phyloP scores from a whole-genome alignment of 1,140 invertebrate species.

The Drosophila bipectinata region DNA sequence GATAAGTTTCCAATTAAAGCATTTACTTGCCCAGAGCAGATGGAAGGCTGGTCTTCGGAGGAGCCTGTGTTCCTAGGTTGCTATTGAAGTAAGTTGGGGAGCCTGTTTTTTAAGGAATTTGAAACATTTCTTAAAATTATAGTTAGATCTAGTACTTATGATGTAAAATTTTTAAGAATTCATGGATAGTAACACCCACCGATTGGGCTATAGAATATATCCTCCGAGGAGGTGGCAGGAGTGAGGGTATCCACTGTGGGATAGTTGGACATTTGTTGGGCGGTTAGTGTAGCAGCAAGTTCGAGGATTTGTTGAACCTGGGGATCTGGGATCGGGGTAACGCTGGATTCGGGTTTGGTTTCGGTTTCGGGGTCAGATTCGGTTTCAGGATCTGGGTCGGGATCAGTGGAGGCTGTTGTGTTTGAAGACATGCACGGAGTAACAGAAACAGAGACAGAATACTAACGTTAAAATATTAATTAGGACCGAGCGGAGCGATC shows the following conservation, averaged over 20 bases:
- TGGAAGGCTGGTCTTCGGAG: constrained; percentile 40
- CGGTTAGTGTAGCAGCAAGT: constrained; percentile 22
- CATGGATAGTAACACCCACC: constrained; percentile 51
- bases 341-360: constrained; percentile 19
- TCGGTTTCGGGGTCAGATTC: constrained; percentile 22
- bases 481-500: constrained; percentile 23
- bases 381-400: not conserved
- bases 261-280: constrained; percentile 36
- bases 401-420: constrained; percentile 61
- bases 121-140: not conserved
- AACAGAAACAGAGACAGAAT: constrained; percentile 81
- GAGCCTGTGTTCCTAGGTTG: constrained; percentile 31
- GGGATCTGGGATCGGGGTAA: constrained; percentile 21
- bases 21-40: constrained; percentile 53
- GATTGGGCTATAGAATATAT: constrained; percentile 79
- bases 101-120: constrained; percentile 29
- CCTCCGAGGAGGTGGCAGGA: constrained; percentile 78
- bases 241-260: constrained; percentile 66
- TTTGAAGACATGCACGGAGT: constrained; percentile 80
- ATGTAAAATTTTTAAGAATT: no score
- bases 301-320: constrained; percentile 27
- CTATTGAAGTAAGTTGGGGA: constrained; percentile 66
- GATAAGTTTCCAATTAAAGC: no score
- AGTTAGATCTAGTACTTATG: not conserved
- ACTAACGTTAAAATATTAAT: constrained; percentile 77